Evolutionary conservation across 2,888 invertebrate species (phyloP).

Genomic region (Bombylius discolor): DNA sequence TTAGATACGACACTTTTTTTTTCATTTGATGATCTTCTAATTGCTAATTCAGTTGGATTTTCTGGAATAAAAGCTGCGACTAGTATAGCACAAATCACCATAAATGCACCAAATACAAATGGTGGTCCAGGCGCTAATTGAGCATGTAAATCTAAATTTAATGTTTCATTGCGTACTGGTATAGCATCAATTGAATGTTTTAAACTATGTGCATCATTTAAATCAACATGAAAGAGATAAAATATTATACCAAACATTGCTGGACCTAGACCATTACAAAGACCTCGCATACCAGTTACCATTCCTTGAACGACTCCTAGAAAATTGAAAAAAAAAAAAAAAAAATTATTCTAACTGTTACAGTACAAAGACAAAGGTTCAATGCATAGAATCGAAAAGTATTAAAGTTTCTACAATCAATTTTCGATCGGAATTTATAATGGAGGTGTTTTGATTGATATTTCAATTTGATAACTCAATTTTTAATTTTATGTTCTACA

Average conservation of each 20-base stretch:
- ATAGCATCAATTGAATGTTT: conserved; percentile 26
- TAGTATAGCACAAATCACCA: conserved; percentile 89
- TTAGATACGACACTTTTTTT: conserved; percentile 41
- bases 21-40: conserved; percentile 40
- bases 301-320: conserved; percentile 83
- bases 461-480: too few species aligned
- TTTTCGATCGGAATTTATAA: too few species aligned
- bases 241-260: conserved; percentile 98
- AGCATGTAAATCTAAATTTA: conserved; percentile 38
- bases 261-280: conserved; percentile 96
- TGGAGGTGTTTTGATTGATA: too few species aligned
- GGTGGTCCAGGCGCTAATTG: conserved; percentile 93
- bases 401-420: too few species aligned
- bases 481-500: too few species aligned
- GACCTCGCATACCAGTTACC: conserved; percentile 95
- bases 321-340: background rate
- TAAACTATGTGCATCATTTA: conserved; percentile 58
- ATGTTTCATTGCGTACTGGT: conserved; percentile 25
- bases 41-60: conserved; percentile 35
- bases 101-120: conserved; percentile 92
- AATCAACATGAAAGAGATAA: conserved; percentile 95
- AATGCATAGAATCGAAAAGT: too few species aligned
- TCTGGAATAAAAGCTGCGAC: conserved; percentile 82
- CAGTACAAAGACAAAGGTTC: too few species aligned
- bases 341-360: too few species aligned